These are phyloP conservation scores for Zaprionus capensis DNA, from an alignment of 1,140 invertebrate genomes.

Conservation along the genomic window DNA sequence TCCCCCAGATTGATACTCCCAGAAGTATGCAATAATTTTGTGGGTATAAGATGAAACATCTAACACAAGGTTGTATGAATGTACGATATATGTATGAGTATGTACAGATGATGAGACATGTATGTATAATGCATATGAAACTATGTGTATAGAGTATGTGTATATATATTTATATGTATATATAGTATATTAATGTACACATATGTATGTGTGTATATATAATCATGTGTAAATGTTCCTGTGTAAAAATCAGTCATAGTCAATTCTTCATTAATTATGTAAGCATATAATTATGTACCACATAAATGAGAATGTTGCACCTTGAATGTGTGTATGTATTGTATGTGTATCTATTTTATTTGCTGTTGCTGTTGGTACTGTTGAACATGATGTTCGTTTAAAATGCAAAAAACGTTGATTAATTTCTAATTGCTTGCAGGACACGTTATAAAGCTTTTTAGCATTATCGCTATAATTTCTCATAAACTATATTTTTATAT, in stretches of 20 bases:
- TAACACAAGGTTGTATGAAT: background rate
- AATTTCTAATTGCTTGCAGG: constrained; percentile 3
- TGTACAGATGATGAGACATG: constrained; percentile 22
- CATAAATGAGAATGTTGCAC: constrained; percentile 3
- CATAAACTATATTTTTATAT: constrained; percentile 3
- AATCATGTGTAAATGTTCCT: constrained; percentile 74
- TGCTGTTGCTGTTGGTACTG: constrained; percentile 2
- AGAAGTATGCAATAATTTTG: constrained; percentile 54
- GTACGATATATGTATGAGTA: constrained; percentile 43
- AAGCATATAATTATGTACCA: constrained; percentile 12
- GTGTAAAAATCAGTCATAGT: constrained; percentile 82
- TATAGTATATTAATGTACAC: constrained; percentile 53
- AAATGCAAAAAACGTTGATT: background rate
- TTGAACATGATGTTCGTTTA: background rate
- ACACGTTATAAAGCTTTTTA: constrained; percentile 6
- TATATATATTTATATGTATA: constrained; percentile 69
- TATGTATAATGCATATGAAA: constrained; percentile 52
- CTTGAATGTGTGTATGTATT: constrained; percentile 4
- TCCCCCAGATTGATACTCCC: constrained; percentile 52
- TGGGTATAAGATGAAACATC: background rate
- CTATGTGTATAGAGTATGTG: constrained; percentile 58
- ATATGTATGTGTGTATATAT: constrained; percentile 65
- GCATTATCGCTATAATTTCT: constrained; percentile 3
- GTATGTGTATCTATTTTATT: background rate
- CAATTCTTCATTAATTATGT: constrained; percentile 73